A percentile compares a stretch with the other conserved stretches of the same genome.
These are phyloP conservation scores for Musca domestica DNA, from an alignment of 1,140 invertebrate genomes.

Conservation along the genomic window DNA sequence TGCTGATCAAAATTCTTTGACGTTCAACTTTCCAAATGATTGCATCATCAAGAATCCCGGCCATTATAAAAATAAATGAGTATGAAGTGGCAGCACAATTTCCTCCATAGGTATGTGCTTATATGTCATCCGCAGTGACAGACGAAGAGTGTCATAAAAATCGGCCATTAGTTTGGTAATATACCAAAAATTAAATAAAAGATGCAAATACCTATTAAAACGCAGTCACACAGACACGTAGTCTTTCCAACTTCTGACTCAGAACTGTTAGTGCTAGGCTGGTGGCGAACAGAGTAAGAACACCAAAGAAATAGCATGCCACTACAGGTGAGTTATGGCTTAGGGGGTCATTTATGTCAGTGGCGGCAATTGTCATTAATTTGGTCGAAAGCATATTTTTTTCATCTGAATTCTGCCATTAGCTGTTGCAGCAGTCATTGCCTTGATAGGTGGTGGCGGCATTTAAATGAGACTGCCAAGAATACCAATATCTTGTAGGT, in stretches of 20 bases:
- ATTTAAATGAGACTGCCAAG: slow-evolving; percentile 11
- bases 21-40: slow-evolving; percentile 1
- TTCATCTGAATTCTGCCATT: neutral
- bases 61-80: no score
- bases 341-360: slow-evolving; percentile 16
- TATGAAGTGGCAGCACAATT: no score
- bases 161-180: slow-evolving; percentile 3
- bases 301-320: neutral
- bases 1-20: slow-evolving; percentile 5
- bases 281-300: neutral
- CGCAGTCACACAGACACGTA: no score
- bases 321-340: slow-evolving; percentile 15
- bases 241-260: no score
- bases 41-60: neutral
- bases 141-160: slow-evolving; percentile 2
- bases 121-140: no score
- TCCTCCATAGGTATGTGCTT: no score
- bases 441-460: slow-evolving; percentile 10
- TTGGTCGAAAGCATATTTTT: neutral
- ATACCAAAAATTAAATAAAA: neutral
- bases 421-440: neutral
- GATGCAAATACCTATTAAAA: neutral
- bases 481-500: no score
- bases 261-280: no score
- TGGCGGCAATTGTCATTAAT: slow-evolving; percentile 18